Evolutionary conservation across 2,888 invertebrate species (phyloP).

Genomic region (Chrysolina americana): DNA sequence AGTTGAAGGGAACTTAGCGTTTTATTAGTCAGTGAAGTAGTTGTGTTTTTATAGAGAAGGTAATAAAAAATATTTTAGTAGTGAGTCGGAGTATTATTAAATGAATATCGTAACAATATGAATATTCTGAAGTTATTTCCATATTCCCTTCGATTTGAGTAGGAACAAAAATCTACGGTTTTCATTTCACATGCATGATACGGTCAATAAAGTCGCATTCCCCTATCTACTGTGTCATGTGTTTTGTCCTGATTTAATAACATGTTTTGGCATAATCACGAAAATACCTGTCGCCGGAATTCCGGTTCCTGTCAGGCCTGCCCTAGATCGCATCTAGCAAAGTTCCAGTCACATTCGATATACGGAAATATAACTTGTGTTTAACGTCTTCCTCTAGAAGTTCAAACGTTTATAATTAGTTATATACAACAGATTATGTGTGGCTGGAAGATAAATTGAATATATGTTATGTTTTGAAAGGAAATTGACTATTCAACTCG

Average conservation of each 20-base stretch:
- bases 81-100: too few relatives aligned
- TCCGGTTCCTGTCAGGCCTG: slow-evolving; percentile 29
- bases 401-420: neutral
- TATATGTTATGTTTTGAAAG: neutral
- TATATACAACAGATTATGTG: neutral
- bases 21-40: too few relatives aligned
- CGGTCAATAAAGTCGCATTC: neutral
- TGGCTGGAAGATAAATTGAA: neutral
- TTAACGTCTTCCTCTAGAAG: slow-evolving; percentile 1
- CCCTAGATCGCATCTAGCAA: neutral
- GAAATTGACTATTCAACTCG: neutral
- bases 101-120: too few relatives aligned
- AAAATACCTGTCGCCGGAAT: slow-evolving; percentile 31
- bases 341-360: slow-evolving; percentile 4
- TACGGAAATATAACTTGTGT: slow-evolving; percentile 4
- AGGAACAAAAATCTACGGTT: neutral
- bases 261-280: neutral
- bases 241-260: neutral
- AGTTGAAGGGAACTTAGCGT: too few relatives aligned
- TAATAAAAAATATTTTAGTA: too few relatives aligned
- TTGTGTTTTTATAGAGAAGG: too few relatives aligned
- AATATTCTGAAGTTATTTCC: too few relatives aligned
- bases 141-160: neutral
- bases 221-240: neutral
- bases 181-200: neutral